Evolutionary conservation across 2,797 vertebrate species (phyloP), one percentile per base, ranked within the genome.

Genomic region (Lycodopsis pacificus): DNA sequence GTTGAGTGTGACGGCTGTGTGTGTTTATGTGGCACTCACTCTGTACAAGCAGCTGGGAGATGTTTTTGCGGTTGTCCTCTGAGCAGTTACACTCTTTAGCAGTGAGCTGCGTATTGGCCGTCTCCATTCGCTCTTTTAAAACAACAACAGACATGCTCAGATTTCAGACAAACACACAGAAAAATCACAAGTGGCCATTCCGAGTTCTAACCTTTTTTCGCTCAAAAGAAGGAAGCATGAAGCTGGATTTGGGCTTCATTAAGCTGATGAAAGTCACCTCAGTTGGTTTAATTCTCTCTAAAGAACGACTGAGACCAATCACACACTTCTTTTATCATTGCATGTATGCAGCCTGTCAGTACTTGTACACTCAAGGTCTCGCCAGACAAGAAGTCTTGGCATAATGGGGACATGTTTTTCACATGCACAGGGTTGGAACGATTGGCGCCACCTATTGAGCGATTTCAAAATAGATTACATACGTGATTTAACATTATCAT

Each of bases 51-150:
- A 99, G 96, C 87, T 99, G 97, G 51, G 97, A 97, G 91, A 99
- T 99, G 88, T 97, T 99, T 92, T 98, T 99, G 75, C 97, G 95
- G 93, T 97, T 98, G 93, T 99, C 97, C 79, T 99, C 98, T 0
- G 97, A 97, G 0, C 97, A 97, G 7, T 99, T 98, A 75, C 96
- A 98, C 77, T 99, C 98, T 90, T 98, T 99, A 79, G 97, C 95
- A 0, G 97, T 96, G 1, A 99, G 96, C 87, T 99, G 98, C 92
- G 99, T 99, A 88, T 99, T 99, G 75, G 97, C 97, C 0, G 97
- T 97, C 84, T 99, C 98, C 96, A 99, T 97, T 10, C 98, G 97
- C 44, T 99, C 98, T 99, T 92, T 70, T 89, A 88, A 34, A 66
- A 85, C 48, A 83, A 77, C 25, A 78, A 19, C 17, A 65, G 5